Evolutionary conservation across 2,888 invertebrate species (phyloP), one percentile per base, ranked within the genome.

Genomic region (Temnothorax ravouxi): DNA sequence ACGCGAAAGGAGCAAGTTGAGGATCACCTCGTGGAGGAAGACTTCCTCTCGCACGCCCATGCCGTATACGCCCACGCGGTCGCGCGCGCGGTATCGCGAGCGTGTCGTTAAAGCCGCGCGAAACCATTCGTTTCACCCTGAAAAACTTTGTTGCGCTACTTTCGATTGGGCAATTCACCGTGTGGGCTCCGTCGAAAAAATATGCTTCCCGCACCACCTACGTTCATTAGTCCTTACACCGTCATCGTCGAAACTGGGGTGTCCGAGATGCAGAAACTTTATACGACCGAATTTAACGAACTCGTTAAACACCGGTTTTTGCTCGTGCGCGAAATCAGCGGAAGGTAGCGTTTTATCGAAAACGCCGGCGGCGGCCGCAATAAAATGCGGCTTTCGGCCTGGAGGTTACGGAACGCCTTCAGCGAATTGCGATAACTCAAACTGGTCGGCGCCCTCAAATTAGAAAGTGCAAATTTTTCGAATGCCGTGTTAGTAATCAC

Each of bases 41-140:
- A 85, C 61, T 89, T 86, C 88, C 85, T 85, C 75, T 81, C 72
- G 62, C 66, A 85, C 85, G 84, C 84, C 86, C 83, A 86, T 84
- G 44, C 64, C 64, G 29, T 29, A 69, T 56, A 80, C 83, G 34
- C 89, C 88, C 86, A 87, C 87, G 86, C 61, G 71, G 13, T 9
- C 11, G 11, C 69, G n/a, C 11, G 11, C 69, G n/a, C 52, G 64
- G 34, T 86, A 85, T 84, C 86, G 87, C 56, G 47, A 83, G 56
- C 81, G 59, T 64, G 83, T 85, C 82, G 82, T 85, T 88, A 82
- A 84, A 86, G 75, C 67, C 80, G 69, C 74, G 75, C 67, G 44
- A 44, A 85, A 83, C 69, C 87, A 67, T 80, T 85, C 87, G 83
- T 83, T 87, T 80, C 64, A 56, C 13, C 61, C 47, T 25, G 71